Conservation (phyloP, 1,140 invertebrate genomes). For the Bombus pyrosoma region DNA sequence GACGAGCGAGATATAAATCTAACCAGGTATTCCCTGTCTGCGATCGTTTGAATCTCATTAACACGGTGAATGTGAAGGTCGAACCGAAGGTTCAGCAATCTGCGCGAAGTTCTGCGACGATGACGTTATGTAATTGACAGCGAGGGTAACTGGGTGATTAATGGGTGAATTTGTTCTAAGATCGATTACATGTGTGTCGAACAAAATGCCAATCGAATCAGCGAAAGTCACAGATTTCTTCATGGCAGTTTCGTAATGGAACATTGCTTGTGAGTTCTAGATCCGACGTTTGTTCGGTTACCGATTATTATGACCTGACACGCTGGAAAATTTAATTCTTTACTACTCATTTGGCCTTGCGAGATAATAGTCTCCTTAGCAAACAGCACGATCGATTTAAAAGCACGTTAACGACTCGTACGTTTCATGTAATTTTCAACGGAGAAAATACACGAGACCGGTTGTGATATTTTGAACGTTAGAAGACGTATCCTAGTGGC, state of each 20-base stretch:
- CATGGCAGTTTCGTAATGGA: neutral
- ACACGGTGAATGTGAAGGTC: slow-evolving; percentile 6
- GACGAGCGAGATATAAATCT: slow-evolving; percentile 11
- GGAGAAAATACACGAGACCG: neutral
- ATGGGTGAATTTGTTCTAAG: neutral
- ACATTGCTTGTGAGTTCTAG: neutral
- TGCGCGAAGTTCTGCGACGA: neutral
- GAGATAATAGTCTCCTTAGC: no score
- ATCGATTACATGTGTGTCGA: neutral
- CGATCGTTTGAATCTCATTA: slow-evolving; percentile 8
- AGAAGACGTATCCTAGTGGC: no score
- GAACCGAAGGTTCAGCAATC: neutral
- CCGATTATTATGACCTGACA: neutral
- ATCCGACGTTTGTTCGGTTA: neutral
- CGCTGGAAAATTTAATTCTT: neutral
- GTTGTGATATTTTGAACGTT: no score
- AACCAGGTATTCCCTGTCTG: neutral
- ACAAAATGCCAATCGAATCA: neutral
- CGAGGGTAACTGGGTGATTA: neutral
- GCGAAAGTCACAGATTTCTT: neutral
- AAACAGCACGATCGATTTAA: neutral
- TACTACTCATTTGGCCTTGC: fast-evolving
- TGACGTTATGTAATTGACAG: slow-evolving; percentile 5
- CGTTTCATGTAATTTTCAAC: neutral
- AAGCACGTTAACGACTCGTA: neutral